phyloP scores from a whole-genome alignment of 1,140 invertebrate species.

The Luehdorfia chinensis region DNA sequence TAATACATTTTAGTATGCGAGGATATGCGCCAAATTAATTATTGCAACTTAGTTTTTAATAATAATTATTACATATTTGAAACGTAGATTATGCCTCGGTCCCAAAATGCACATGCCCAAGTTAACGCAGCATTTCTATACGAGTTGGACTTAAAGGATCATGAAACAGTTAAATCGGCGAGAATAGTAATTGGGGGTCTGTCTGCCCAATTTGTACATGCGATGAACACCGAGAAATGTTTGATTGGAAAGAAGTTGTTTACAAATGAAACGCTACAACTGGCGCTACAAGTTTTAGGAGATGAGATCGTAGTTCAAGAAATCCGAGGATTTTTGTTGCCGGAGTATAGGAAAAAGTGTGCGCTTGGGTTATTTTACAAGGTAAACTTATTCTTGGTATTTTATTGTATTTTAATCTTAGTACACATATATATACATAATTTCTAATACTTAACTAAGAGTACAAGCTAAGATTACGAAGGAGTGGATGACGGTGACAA shows the following conservation, averaged over 20 bases:
- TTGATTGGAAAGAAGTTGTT: slow-evolving; percentile 77
- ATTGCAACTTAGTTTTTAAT: too few species aligned
- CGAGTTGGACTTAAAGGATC: slow-evolving; percentile 69
- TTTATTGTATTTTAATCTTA: slow-evolving; percentile 18
- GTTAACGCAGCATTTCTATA: slow-evolving; percentile 85
- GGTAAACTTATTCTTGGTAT: slow-evolving; percentile 57
- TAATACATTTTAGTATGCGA: background rate
- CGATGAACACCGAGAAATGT: slow-evolving; percentile 80
- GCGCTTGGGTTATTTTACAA: slow-evolving; percentile 84
- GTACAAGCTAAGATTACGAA: too few species aligned
- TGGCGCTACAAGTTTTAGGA: slow-evolving; percentile 77
- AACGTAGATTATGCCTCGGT: slow-evolving; percentile 80
- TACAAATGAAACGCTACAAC: slow-evolving; percentile 70
- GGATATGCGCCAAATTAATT: too few species aligned
- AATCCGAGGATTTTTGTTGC: slow-evolving; percentile 78
- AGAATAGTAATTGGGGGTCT: slow-evolving; percentile 82
- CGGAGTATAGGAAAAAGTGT: slow-evolving; percentile 80
- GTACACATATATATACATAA: too few species aligned
- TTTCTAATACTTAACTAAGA: too few species aligned
- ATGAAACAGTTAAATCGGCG: slow-evolving; percentile 62
- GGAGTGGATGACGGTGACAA: too few species aligned
- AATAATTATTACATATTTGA: slow-evolving; percentile 5
- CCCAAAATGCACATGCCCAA: slow-evolving; percentile 84
- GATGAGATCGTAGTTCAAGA: slow-evolving; percentile 81
- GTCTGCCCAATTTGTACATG: slow-evolving; percentile 82